phyloP scores from a whole-genome alignment of 2,113 vertebrate genomes.

The Dissostichus mawsoni region DNA sequence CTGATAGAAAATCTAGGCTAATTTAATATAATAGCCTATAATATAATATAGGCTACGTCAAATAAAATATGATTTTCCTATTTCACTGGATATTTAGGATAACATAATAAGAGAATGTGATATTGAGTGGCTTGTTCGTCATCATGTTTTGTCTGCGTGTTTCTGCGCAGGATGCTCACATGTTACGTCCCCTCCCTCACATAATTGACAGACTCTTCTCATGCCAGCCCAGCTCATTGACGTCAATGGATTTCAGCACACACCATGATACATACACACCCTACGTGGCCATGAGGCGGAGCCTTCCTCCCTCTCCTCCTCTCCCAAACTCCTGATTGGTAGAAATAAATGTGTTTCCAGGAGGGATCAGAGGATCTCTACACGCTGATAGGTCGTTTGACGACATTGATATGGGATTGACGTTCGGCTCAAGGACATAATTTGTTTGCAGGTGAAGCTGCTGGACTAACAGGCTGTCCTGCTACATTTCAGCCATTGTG shows the following conservation, averaged over 20 bases:
- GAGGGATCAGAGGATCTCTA: neutral
- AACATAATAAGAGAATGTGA: neutral
- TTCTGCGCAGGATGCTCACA: constrained; percentile 33
- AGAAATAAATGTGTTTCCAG: neutral
- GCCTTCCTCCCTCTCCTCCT: rapidly evolving
- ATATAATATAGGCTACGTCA: no score
- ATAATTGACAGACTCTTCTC: constrained; percentile 25
- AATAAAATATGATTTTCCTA: no score
- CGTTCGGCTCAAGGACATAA: constrained; percentile 21
- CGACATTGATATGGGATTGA: constrained; percentile 18
- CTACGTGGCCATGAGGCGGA: constrained; percentile 62
- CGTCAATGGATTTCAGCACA: constrained; percentile 73
- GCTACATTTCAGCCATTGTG: neutral
- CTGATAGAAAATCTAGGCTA: no score
- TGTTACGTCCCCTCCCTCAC: constrained; percentile 20
- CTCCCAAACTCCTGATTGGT: constrained; percentile 37
- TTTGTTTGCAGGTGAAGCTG: constrained; percentile 8
- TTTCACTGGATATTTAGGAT: neutral
- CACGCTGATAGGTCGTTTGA: constrained; percentile 9
- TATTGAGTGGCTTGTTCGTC: constrained; percentile 43
- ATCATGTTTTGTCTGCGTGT: constrained; percentile 26
- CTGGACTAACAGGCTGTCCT: neutral
- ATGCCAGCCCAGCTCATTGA: constrained; percentile 65
- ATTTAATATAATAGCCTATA: no score
- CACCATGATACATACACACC: neutral